phyloP scores from a whole-genome alignment of 2,888 invertebrate genomes.

The Nymphalis urticae region DNA sequence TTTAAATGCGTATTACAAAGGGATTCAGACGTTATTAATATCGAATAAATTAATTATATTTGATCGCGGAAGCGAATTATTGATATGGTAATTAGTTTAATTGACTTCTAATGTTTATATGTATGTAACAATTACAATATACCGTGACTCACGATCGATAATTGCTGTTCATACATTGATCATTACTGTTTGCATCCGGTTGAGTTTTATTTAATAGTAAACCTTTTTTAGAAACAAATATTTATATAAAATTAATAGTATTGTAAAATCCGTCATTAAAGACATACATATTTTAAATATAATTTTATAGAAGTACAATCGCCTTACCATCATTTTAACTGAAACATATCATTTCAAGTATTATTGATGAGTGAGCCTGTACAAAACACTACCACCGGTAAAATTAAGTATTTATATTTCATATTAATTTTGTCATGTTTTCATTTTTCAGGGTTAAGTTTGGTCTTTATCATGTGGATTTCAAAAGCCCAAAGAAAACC shows the following conservation, averaged over 20 bases:
- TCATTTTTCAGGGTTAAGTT: slow-evolving; percentile 67
- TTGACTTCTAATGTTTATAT: background rate
- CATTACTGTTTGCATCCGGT: background rate
- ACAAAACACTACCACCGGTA: background rate
- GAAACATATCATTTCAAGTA: no score
- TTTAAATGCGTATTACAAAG: no score
- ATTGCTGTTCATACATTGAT: background rate
- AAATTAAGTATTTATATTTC: background rate
- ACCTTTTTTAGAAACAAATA: no score
- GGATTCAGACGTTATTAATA: no score
- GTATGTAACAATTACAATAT: slow-evolving; percentile 15
- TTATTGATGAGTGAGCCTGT: no score
- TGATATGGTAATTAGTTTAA: slow-evolving; percentile 2
- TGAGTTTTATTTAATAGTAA: no score
- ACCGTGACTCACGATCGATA: slow-evolving; percentile 21
- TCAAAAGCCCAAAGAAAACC: slow-evolving; percentile 61
- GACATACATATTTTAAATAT: no score
- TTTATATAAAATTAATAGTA: no score
- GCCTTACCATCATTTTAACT: no score
- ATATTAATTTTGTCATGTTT: background rate
- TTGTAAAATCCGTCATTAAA: no score
- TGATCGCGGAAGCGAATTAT: slow-evolving; percentile 6
- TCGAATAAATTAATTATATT: background rate
- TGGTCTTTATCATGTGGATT: slow-evolving; percentile 74
- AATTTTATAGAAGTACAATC: no score